phyloP scores from a whole-genome alignment of 2,797 vertebrate species.

The Pantherophis alleghaniensis region DNA sequence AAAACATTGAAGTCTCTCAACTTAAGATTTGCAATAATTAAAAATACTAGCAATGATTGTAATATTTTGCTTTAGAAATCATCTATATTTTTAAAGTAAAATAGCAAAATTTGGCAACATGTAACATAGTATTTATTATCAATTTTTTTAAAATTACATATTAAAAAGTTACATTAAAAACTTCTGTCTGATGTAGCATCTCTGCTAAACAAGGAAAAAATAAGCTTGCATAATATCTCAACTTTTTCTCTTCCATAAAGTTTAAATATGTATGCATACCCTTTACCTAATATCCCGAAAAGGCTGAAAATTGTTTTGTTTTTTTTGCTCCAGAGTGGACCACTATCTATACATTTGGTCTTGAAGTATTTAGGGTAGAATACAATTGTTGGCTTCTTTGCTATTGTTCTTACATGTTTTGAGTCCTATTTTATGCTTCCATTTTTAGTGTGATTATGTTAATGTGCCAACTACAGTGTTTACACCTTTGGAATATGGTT shows the following conservation, averaged over 20 bases:
- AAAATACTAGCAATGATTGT: background rate
- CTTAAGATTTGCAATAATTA: background rate
- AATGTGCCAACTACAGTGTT: slow-evolving; percentile 96
- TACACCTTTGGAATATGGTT: slow-evolving; percentile 93
- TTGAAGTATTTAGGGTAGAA: background rate
- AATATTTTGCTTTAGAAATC: background rate
- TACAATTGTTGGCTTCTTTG: background rate
- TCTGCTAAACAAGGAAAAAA: background rate
- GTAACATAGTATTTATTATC: background rate
- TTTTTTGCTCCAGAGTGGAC: background rate
- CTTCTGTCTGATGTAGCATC: background rate
- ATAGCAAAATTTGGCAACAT: background rate
- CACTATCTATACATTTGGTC: background rate
- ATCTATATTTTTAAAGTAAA: background rate
- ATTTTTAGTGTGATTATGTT: slow-evolving; percentile 89
- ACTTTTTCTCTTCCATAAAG: background rate
- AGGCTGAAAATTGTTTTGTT: background rate
- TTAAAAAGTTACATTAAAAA: background rate
- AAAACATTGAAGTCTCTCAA: background rate
- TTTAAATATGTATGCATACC: background rate
- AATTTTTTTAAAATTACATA: too few species aligned
- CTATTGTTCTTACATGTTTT: background rate
- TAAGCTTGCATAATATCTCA: background rate
- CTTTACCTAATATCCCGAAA: too few species aligned
- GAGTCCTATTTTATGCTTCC: background rate